Evolutionary conservation across 2,113 vertebrate genomes (phyloP), one percentile per base, ranked within the genome.

Genomic region (Formicarius rufipectus): DNA sequence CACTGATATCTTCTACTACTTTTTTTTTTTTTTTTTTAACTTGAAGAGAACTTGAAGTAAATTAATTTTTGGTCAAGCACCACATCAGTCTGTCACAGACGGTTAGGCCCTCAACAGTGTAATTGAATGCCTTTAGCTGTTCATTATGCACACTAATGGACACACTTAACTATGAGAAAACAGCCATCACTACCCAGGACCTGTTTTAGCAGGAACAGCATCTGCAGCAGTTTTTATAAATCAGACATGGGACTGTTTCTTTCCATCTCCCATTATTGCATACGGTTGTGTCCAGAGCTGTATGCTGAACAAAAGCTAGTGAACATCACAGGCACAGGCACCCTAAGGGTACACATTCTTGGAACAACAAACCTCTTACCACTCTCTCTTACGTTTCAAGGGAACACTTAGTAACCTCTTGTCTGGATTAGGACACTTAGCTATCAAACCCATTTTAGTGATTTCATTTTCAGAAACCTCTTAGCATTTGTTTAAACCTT

Each of bases 31-130:
- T 80, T 72, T 89, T 78, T 64, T 85, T 19, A 82, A 23, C 15
- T 33, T 72, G 52, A 80, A 88, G 55, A 92, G 88, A 90, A 66
- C 16, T 30, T 88, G 59, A 95, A 96, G 79, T 86, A 79, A 83
- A 69, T 42, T 12, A 83, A 2, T 66, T 88, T 49, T 89, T 63
- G 39, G n/a, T 92, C 66, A 86, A 96, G 93, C 28, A 96, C 59
- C 66, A 53, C 95, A 90, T 96, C 90, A 96, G 93, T 40, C 82
- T 0, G 76, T 86, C 90, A 93, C 90, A 92, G 91, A 73, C 85
- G 68, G 63, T 56, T 93, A 60, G 52, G 12, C 62, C 73, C 76
- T 96, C 76, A 84, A 89, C 40, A 82, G 4, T 2, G 17, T 33
- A 72, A 78, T 40, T 53, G 25, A 86, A 68, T 81, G 52, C 68